These are phyloP conservation scores for Trachymyrmex cornetzi DNA, from an alignment of 1,140 invertebrate species.

Conservation along the genomic window DNA sequence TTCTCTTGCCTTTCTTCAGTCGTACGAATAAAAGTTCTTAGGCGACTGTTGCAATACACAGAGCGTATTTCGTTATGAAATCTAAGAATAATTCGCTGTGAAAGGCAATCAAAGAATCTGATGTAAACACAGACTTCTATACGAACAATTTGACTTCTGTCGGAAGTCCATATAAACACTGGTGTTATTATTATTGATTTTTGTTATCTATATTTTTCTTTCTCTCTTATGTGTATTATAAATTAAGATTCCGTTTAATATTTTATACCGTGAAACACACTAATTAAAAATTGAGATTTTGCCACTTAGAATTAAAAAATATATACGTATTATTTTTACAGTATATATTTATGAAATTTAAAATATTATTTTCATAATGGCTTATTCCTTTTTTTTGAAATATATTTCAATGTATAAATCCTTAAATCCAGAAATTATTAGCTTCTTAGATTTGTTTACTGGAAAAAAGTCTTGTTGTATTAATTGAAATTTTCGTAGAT, in stretches of 20 bases:
- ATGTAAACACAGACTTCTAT: background rate
- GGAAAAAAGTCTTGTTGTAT: no score
- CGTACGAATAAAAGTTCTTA: slow-evolving; percentile 58
- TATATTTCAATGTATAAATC: background rate
- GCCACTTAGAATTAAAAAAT: background rate
- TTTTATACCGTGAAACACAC: background rate
- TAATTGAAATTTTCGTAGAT: no score
- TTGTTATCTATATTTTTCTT: slow-evolving; percentile 33
- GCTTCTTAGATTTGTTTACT: background rate
- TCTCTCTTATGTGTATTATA: background rate
- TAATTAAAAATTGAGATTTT: slow-evolving; percentile 6
- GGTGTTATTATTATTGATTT: background rate
- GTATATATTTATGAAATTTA: background rate
- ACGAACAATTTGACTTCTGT: background rate
- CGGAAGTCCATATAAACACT: background rate
- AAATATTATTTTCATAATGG: background rate
- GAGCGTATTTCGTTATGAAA: background rate
- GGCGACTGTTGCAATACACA: background rate
- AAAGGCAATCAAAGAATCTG: background rate
- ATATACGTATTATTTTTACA: slow-evolving; percentile 7
- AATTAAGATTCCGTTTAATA: slow-evolving; percentile 8
- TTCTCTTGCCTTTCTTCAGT: slow-evolving; percentile 13
- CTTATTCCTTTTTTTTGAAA: background rate
- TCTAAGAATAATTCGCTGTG: background rate
- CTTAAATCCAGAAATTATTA: background rate